phyloP scores from a whole-genome alignment of 2,797 vertebrate genomes.

The Eulemur rubriventer region DNA sequence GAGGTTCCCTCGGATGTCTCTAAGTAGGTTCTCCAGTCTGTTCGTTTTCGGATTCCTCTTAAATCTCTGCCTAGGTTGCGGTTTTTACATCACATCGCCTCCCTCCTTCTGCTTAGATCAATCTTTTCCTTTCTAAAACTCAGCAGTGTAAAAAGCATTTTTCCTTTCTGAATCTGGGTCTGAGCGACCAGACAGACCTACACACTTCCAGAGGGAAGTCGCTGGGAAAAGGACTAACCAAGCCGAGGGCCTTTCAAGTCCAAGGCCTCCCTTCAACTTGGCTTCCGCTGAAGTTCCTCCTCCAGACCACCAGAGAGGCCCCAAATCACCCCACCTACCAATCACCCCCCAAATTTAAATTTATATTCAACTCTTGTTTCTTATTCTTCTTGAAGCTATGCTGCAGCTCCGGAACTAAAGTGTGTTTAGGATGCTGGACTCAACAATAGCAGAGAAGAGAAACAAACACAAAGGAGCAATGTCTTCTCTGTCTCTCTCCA shows the following conservation, averaged over 20 bases:
- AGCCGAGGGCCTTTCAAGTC: neutral
- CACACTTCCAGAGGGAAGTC: rapidly evolving
- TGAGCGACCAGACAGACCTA: neutral
- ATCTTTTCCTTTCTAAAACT: conserved; percentile 12
- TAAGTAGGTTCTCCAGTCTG: neutral
- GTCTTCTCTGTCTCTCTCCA: neutral
- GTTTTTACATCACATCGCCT: neutral
- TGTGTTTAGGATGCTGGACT: neutral
- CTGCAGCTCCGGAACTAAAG: neutral
- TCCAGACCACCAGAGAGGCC: neutral
- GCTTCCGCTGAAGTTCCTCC: neutral
- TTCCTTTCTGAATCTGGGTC: neutral
- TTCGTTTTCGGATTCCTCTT: neutral
- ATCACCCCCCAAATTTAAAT: neutral
- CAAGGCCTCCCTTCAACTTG: neutral
- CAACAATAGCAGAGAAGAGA: neutral
- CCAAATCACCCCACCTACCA: neutral
- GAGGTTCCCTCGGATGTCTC: neutral
- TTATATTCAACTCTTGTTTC: neutral
- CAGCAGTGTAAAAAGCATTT: neutral
- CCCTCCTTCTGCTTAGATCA: neutral
- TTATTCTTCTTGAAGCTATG: neutral
- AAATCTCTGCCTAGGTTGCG: neutral
- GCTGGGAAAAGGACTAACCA: neutral
- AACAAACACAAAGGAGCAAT: neutral